Conservation (phyloP, 2,113 vertebrate genomes). For the Channa maculata region DNA sequence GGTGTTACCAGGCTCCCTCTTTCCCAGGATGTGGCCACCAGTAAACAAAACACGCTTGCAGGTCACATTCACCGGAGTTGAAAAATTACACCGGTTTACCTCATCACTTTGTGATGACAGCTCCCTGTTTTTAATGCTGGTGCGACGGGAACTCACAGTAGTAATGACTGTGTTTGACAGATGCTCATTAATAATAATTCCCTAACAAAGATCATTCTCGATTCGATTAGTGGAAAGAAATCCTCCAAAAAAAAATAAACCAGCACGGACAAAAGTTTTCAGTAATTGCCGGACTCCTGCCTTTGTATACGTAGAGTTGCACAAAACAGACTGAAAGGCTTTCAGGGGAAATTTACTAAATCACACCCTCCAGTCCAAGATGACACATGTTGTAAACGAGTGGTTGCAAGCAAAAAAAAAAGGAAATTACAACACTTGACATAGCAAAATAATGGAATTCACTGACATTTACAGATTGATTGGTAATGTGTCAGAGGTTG, state of each 20-base stretch:
- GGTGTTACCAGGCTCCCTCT: too few relatives aligned
- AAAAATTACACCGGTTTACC: too few relatives aligned
- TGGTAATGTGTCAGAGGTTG: conserved; percentile 7
- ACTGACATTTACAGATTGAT: conserved; percentile 41
- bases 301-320: background rate
- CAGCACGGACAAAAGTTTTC: conserved; percentile 26
- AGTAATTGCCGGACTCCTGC: conserved; percentile 26
- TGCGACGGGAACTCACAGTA: too few relatives aligned
- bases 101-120: too few relatives aligned
- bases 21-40: too few relatives aligned
- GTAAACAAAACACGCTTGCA: too few relatives aligned
- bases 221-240: background rate
- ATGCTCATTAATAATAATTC: too few relatives aligned
- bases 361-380: background rate
- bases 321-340: conserved; percentile 11
- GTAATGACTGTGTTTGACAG: too few relatives aligned
- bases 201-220: background rate
- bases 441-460: conserved; percentile 18
- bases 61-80: too few relatives aligned
- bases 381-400: background rate
- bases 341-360: background rate
- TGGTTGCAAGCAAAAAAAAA: background rate
- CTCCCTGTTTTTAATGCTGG: too few relatives aligned
- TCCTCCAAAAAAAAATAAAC: background rate
- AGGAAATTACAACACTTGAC: conserved; percentile 5